Evolutionary conservation across 2,888 invertebrate species (phyloP), one percentile per base, ranked within the genome.

Genomic region (Lasioglossum figueresi): DNA sequence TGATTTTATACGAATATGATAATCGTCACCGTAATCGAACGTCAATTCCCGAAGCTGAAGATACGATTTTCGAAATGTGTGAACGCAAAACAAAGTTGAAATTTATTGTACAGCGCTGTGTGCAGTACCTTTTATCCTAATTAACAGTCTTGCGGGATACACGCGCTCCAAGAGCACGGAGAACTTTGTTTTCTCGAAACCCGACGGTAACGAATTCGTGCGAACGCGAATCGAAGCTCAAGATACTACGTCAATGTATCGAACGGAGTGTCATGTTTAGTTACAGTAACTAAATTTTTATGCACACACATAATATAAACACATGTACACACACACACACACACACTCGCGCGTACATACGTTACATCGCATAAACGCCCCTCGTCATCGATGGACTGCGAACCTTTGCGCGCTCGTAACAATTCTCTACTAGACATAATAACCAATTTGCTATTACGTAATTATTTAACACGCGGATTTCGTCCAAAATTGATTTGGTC

Each of bases 241-340:
- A 80, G 72, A 76, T 80, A 84, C 70, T 84, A 80, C 80, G 75
- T 48, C 52, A 34, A 78, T 72, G 52, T 73, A 59, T 23, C 34
- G 68, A 76, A 79, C 12, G 68, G 78, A 76, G 56, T 79, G 76
- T 70, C 72, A 14, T 52, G 48, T 81, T 84, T 81, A 84, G 75
- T 82, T 72, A 66, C 75, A 76, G 71, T 76, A 79, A 81, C 63
- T 48, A 85, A 83, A 85, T 83, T 74, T 86, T 56, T 88, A 72
- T 78, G 59, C 52, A 79, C 43, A 40, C 34, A 56, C 6, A 71
- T 3, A 19, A 23, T 52, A 23, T 23, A 23, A 5, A 52, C n/a
- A 76, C 75, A 37, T 70, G 45, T 34, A 68, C 80, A 43, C 16
- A 16, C 43, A 19, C 19, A 31, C 70, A 45, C 45, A 68, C 80